A percentile compares a stretch with the other conserved stretches of the same genome.
Conservation (phyloP, 2,797 vertebrate genomes). For the Synaphobranchus kaupii region DNA sequence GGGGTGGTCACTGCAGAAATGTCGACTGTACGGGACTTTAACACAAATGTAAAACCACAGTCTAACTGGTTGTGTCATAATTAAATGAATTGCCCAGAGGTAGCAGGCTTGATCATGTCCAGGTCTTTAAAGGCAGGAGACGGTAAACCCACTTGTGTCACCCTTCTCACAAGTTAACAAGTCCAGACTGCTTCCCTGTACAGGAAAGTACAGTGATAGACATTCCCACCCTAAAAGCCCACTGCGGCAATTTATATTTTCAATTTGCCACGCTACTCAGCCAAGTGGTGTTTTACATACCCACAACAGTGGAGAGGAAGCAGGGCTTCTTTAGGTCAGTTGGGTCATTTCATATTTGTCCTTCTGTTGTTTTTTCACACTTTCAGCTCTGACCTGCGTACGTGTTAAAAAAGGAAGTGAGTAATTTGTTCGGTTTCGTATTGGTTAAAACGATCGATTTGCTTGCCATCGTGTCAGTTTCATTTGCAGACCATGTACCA, state of each 20-base stretch:
- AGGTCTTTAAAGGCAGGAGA: neutral
- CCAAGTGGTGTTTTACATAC: neutral
- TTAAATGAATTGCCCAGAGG: neutral
- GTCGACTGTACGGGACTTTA: too few relatives aligned
- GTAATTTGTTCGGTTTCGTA: neutral
- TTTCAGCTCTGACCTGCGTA: neutral
- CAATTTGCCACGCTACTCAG: neutral
- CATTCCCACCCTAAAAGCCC: neutral
- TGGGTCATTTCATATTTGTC: neutral
- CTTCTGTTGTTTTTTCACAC: neutral
- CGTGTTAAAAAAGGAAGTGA: neutral
- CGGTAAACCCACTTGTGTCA: neutral
- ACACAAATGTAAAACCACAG: neutral
- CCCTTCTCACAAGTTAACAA: neutral
- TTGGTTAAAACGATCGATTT: neutral
- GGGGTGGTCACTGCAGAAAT: too few relatives aligned
- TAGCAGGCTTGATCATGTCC: neutral
- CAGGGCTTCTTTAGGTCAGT: neutral
- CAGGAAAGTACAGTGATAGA: neutral
- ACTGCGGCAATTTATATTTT: neutral
- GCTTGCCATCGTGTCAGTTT: neutral
- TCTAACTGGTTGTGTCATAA: neutral
- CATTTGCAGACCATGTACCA: neutral
- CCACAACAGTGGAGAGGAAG: neutral
- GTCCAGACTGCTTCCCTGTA: neutral